Evolutionary conservation across 1,140 invertebrate genomes (phyloP), one percentile per base, ranked within the genome.

Genomic region (Aphelenchoides besseyi): DNA sequence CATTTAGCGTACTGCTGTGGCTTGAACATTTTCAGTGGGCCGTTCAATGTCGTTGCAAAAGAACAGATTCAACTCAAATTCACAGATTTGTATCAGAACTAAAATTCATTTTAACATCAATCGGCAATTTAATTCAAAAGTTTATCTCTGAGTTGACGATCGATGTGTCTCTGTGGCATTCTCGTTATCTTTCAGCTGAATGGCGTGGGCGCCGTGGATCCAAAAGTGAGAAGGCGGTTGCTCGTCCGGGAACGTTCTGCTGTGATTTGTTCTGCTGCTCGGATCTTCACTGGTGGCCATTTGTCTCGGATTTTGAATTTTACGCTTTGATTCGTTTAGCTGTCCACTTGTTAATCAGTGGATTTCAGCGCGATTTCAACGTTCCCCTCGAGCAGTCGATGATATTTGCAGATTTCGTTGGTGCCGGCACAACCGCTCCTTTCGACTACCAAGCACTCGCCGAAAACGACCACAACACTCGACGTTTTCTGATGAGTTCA

Each of bases 401-500:
- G 8, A 41, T 66, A 9, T 66, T 66, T 66, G 30, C 63, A 66
- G 63, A 36, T 26, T 53, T 41, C 30, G 32, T 37, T 32, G 16
- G 63, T 32, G 63, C 28, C 12, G 63, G 30, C 63, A 66, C n/a
- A 16, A 48, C 5, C 55, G 55, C 5, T 8, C 32, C 9, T n/a
- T 33, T 18, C 59, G n/a, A 16, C 16, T 66, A 66, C 63, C 36
- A 37, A 33, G 12, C 63, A 23, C 33, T 33, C 30, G 32, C 32
- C 36, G 63, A 66, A 35, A 66, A 32, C 63, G 32, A 66, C 36
- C 36, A 36, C 32, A 66, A 33, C 2, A 66, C 63, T 12, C 16
- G 30, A 3, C 63, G 63, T 29, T 1, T 66, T 29, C 32, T 66
- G 32, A 66, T 66, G 63, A 41, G 36, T 36, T 66, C 63, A 18